These are phyloP conservation scores for Saccopteryx leptura DNA, from an alignment of 2,113 vertebrate genomes.

Conservation along the genomic window DNA sequence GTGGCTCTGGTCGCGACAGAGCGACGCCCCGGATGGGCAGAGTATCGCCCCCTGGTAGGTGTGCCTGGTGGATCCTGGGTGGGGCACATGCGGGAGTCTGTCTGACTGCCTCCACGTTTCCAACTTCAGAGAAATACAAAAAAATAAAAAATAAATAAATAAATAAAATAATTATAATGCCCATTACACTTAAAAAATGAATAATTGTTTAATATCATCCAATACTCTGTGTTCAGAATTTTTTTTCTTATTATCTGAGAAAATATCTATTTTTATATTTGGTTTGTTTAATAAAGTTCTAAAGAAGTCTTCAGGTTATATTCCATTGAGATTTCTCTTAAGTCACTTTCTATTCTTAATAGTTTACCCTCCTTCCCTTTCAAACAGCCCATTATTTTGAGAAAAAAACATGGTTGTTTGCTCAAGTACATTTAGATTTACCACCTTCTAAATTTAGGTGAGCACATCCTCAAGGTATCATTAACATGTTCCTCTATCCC, in stretches of 20 bases:
- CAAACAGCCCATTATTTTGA: background rate
- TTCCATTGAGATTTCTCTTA: slow-evolving; percentile 24
- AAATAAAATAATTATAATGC: background rate
- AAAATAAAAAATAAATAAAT: too few species aligned
- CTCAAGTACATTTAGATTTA: background rate
- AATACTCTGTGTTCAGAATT: background rate
- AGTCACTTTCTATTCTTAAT: slow-evolving; percentile 14
- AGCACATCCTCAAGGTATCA: background rate
- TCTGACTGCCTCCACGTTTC: too few species aligned
- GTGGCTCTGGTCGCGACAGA: too few species aligned
- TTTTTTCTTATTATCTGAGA: slow-evolving; percentile 16
- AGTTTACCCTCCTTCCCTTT: background rate
- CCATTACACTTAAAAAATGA: background rate
- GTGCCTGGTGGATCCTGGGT: too few species aligned
- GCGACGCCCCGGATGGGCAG: too few species aligned
- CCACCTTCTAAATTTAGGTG: background rate
- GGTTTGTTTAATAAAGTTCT: slow-evolving; percentile 16
- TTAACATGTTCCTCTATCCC: background rate
- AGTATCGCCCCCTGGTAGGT: too few species aligned
- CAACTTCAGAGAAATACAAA: too few species aligned
- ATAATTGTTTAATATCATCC: background rate
- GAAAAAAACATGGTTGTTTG: background rate
- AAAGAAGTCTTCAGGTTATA: background rate
- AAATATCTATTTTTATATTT: background rate
- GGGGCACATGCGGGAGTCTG: too few species aligned